Conservation (phyloP, 2,888 invertebrate genomes). For the Cylindroiulus punctatus region DNA sequence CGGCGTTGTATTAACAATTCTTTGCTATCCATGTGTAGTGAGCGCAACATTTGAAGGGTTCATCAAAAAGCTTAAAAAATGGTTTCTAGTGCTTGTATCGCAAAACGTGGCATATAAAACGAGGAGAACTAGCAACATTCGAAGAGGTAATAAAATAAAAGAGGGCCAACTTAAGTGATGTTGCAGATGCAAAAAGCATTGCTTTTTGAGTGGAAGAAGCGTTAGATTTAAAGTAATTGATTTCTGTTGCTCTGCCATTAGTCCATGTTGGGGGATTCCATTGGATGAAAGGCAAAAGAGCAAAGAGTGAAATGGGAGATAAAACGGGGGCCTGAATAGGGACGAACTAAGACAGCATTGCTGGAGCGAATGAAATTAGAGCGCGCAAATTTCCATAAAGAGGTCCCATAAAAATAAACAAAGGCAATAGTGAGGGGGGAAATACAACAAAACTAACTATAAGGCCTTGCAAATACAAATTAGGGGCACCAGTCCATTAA, state of each 20-base stretch:
- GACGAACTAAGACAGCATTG: neutral
- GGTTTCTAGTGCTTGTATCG: constrained; percentile 17
- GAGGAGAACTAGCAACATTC: constrained; percentile 31
- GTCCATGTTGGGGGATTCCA: constrained; percentile 24
- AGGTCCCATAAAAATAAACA: constrained; percentile 45
- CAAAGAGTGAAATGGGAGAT: constrained; percentile 27
- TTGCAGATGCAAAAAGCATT: constrained; percentile 40
- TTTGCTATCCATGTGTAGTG: neutral
- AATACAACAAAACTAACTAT: neutral
- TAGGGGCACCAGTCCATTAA: constrained; percentile 27
- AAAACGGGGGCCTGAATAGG: neutral
- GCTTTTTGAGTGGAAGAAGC: constrained; percentile 42
- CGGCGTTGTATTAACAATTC: neutral
- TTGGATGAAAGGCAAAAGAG: constrained; percentile 28
- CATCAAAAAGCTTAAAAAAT: constrained; percentile 19
- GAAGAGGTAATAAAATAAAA: constrained; percentile 45
- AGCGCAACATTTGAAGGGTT: constrained; percentile 33
- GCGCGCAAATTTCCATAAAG: constrained; percentile 36
- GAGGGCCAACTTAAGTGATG: constrained; percentile 36
- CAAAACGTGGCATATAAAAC: constrained; percentile 39
- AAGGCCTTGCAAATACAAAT: constrained; percentile 21
- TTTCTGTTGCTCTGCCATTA: constrained; percentile 45
- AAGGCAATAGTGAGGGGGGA: constrained; percentile 19
- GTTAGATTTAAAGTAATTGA: constrained; percentile 44
- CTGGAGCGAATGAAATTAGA: constrained; percentile 10